Percentiles rank a stretch among this genome's conserved stretches.
These are phyloP conservation scores for Erynnis tages DNA, from an alignment of 2,888 invertebrate genomes.

Conservation along the genomic window DNA sequence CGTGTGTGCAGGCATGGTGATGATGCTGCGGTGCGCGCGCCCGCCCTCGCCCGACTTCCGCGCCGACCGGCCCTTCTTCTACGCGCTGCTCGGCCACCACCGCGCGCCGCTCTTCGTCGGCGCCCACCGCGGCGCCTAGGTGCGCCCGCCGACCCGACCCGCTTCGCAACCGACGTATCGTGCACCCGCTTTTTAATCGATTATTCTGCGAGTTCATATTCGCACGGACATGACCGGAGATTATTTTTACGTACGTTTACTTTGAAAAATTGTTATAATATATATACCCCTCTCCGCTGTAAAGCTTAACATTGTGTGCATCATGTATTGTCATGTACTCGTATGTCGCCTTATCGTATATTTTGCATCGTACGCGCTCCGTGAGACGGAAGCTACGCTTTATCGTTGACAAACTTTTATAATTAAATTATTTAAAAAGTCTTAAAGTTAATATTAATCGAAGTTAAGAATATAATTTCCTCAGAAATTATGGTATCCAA, in stretches of 20 bases:
- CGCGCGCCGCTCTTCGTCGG: constrained; percentile 56
- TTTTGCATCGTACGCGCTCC: too few relatives aligned
- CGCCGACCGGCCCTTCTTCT: constrained; percentile 71
- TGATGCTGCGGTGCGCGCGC: constrained; percentile 64
- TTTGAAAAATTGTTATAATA: too few relatives aligned
- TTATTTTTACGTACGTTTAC: too few relatives aligned
- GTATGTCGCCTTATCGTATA: too few relatives aligned
- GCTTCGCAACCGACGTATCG: not conserved
- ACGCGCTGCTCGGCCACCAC: constrained; percentile 49
- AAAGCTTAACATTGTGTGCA: not conserved
- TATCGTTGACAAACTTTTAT: too few relatives aligned
- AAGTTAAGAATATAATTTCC: too few relatives aligned
- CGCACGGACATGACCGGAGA: too few relatives aligned
- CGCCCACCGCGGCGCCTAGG: constrained; percentile 45
- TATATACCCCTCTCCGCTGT: not conserved
- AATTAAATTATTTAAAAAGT: too few relatives aligned
- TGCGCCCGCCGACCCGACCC: constrained; percentile 5
- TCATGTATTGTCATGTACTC: too few relatives aligned
- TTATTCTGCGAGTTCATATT: not conserved
- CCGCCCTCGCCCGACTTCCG: constrained; percentile 49
- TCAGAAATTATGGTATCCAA: too few relatives aligned
- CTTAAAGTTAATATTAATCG: too few relatives aligned
- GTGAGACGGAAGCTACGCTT: too few relatives aligned
- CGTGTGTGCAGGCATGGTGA: constrained; percentile 62
- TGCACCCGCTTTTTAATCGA: not conserved